Evolutionary conservation across 2,888 invertebrate species (phyloP).

Genomic region (Nymphalis polychloros): DNA sequence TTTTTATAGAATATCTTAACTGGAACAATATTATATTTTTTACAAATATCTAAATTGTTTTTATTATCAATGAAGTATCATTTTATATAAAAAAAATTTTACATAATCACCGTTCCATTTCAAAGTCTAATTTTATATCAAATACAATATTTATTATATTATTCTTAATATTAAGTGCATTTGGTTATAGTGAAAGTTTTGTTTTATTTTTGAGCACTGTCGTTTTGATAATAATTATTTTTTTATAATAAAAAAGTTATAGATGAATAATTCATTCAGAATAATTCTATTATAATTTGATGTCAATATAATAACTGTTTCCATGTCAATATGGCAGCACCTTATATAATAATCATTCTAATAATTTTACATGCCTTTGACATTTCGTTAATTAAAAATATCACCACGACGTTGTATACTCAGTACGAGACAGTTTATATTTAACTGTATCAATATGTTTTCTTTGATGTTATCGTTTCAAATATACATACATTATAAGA

Average conservation of each 20-base stretch:
- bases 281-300: too few relatives aligned
- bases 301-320: too few relatives aligned
- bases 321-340: conserved; percentile 7
- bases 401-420: conserved; percentile 18
- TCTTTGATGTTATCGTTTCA: background rate
- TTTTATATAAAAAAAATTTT: background rate
- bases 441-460: conserved; percentile 11
- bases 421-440: conserved; percentile 9
- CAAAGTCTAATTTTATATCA: background rate
- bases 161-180: conserved; percentile 4
- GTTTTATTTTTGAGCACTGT: background rate
- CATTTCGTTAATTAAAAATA: conserved; percentile 18
- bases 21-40: background rate
- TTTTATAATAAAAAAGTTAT: too few relatives aligned
- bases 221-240: background rate
- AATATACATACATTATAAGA: background rate
- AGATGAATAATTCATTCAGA: too few relatives aligned
- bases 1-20: too few relatives aligned
- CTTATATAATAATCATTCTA: conserved; percentile 14
- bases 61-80: background rate
- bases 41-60: background rate
- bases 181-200: background rate
- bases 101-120: background rate
- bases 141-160: conserved; percentile 7
- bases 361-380: conserved; percentile 25